Base-by-base conservation (phyloP, 2,888 invertebrate species). In the Lydus trimaculatus region DNA sequence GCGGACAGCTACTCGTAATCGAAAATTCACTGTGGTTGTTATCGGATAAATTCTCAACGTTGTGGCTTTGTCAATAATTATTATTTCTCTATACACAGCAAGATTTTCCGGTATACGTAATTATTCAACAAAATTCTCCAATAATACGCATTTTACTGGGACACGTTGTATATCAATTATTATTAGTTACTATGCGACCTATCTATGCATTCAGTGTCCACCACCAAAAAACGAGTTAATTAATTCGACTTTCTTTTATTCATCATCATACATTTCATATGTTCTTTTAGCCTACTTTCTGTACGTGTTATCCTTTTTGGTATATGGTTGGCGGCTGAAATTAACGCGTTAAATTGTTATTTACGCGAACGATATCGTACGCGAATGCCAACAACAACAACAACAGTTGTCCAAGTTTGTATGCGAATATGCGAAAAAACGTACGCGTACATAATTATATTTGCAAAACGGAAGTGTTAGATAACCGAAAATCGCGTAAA, bases 1-100 rank as follows among this genome's bases (percentile, higher is more conserved):
- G 36, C 58, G 58, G 61, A 66, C 48, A 61, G 65, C 69, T 61
- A 69, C 56, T 69, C 58, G 60, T 15, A 4, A 36, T 36, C 36
- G 36, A 36, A n/a, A n/a, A 36, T 36, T 15, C 15, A 28, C 28
- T n/a, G n/a, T n/a, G n/a, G 4, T 33, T 11, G 7, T 33, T 33
- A 43, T 17, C 43, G 17, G 17, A 5, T 2, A 39, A 39, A n/a
- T 39, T n/a, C 39, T 2, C n/a, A n/a, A n/a, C n/a, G 2, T n/a
- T n/a, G n/a, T 15, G n/a, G 39, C 15, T 8, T 15, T n/a, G 5
- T 39, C 39, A 43, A 36, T 43, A 17, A n/a, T 43, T 17, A 17
- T 17, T n/a, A 6, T 17, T 17, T 17, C 17, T 43, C n/a, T 28
- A 28, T 28, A 28, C 2, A 28, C 4, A 4, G 28, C 28, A 28